Evolutionary conservation across 2,113 vertebrate genomes (phyloP), one percentile per base, ranked within the genome.

Genomic region (Phocoena phocoena): DNA sequence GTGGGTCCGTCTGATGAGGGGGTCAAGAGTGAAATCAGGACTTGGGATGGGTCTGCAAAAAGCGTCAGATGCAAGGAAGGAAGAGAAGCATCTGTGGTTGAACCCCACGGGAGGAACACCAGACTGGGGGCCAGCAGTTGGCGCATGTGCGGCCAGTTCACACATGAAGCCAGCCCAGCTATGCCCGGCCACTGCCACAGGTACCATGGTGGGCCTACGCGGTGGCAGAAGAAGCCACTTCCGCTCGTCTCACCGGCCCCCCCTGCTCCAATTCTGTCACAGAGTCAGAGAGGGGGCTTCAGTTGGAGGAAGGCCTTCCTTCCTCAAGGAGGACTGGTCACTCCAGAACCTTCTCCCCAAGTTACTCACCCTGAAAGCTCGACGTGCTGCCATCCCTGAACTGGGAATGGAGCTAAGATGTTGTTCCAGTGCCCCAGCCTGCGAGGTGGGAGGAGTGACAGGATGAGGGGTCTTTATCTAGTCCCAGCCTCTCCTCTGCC

Each of bases 31-130:
- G 26, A 77, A 74, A 47, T 8, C 13, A 31, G 9, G 1, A 23
- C 33, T 8, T 83, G 25, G 1, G 2, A 33, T 6, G 44, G 58
- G 58, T 31, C 58, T 96, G 44, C 9, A 87, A 89, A 47, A 68
- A 81, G 31, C 1, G 2, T 2, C 1, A 9, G n/a, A 62, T 0
- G 10, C 15, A n/a, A 13, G 17, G 58, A 33, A 41, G 36, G 31
- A 47, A 62, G 62, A 15, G 11, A 13, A 25, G 23, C 0, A 0
- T 2, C 10, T 0, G 0, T 0, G 14, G 81, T 21, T 36, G 26
- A 76, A 26, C 0, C 41, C 50, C 5, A 12, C 0, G 0, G 1
- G 31, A 81, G 23, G 44, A 79, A 14, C 0, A 7, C 17, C 33
- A 33, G 71, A 20, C 17, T 3, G 3, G 0, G 1, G 41, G 85